Evolutionary conservation across 2,888 invertebrate genomes (phyloP).

Genomic region (Dicroscelio sp.): DNA sequence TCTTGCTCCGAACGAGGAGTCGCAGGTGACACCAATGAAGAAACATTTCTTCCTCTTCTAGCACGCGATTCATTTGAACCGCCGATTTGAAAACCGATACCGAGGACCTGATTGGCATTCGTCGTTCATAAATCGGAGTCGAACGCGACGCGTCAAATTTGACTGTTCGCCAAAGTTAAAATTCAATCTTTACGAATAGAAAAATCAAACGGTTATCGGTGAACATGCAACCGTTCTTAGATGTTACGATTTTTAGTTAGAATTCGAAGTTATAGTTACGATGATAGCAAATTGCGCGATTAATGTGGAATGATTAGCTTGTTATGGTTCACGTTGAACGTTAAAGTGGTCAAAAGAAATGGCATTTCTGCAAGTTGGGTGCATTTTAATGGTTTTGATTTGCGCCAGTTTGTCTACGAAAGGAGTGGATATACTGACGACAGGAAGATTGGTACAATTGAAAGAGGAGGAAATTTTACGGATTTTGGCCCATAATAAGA

Average conservation of each 20-base stretch:
- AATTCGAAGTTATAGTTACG: too few relatives aligned
- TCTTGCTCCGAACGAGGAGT: too few relatives aligned
- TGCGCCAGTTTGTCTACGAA: slow-evolving; percentile 73
- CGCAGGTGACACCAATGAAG: slow-evolving; percentile 52
- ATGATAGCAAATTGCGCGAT: not conserved
- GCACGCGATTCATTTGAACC: slow-evolving; percentile 71
- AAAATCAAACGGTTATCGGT: too few relatives aligned
- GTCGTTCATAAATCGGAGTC: slow-evolving; percentile 41
- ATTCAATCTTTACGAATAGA: too few relatives aligned
- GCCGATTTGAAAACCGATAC: slow-evolving; percentile 70
- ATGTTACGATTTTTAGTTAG: too few relatives aligned
- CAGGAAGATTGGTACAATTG: slow-evolving; percentile 76
- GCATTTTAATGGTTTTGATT: slow-evolving; percentile 55
- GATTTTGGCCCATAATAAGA: slow-evolving; percentile 85
- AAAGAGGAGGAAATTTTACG: slow-evolving; percentile 89
- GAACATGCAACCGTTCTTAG: not conserved
- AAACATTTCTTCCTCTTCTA: slow-evolving; percentile 71
- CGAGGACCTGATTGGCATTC: slow-evolving; percentile 40
- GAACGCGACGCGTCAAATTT: not conserved
- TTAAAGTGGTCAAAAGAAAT: slow-evolving; percentile 61
- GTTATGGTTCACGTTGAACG: slow-evolving; percentile 25
- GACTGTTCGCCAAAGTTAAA: not conserved
- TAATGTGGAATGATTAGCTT: slow-evolving; percentile 18
- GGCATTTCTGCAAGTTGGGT: slow-evolving; percentile 69
- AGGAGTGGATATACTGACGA: slow-evolving; percentile 87